Percentiles rank a stretch among this genome's conserved stretches.
These are phyloP conservation scores for Pseudobourletiella spinata DNA, from an alignment of 1,140 invertebrate genomes.

Conservation along the genomic window DNA sequence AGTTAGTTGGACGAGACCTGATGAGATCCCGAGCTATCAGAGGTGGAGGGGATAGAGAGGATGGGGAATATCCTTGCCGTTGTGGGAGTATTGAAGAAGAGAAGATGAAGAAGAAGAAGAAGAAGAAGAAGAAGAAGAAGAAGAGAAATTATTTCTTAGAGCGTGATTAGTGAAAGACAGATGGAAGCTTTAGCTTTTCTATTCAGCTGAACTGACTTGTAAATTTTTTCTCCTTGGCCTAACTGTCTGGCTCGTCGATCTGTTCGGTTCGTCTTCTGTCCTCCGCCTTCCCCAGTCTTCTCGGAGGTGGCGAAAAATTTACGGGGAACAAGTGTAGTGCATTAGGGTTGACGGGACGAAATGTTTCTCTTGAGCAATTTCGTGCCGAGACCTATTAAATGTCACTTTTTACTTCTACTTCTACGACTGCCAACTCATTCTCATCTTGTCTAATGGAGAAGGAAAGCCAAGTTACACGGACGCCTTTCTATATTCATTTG, in stretches of 20 bases:
- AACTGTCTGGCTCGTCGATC: neutral
- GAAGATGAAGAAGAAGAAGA: too few relatives aligned
- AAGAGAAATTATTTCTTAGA: slow-evolving; percentile 3
- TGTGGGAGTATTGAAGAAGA: too few relatives aligned
- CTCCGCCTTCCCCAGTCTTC: neutral
- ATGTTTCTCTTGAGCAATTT: slow-evolving; percentile 8
- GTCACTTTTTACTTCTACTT: neutral
- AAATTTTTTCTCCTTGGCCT: slow-evolving; percentile 6
- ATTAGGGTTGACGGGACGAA: slow-evolving; percentile 6
- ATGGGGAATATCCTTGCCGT: too few relatives aligned
- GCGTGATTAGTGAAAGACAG: slow-evolving; percentile 7
- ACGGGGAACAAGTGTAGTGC: slow-evolving; percentile 15
- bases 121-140: too few relatives aligned
- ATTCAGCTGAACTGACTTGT: neutral
- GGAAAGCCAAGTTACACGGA: neutral
- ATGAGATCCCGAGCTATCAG: too few relatives aligned
- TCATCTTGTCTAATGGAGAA: neutral
- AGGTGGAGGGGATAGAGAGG: too few relatives aligned
- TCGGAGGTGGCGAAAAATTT: slow-evolving; percentile 19
- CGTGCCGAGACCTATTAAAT: slow-evolving; percentile 3
- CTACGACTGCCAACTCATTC: slow-evolving; percentile 3
- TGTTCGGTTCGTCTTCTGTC: neutral
- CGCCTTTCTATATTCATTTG: neutral
- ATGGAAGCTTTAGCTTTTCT: slow-evolving; percentile 3
- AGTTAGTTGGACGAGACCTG: too few relatives aligned